Evolutionary conservation across 2,113 vertebrate species (phyloP), one percentile per base, ranked within the genome.

Genomic region (Bos taurus): DNA sequence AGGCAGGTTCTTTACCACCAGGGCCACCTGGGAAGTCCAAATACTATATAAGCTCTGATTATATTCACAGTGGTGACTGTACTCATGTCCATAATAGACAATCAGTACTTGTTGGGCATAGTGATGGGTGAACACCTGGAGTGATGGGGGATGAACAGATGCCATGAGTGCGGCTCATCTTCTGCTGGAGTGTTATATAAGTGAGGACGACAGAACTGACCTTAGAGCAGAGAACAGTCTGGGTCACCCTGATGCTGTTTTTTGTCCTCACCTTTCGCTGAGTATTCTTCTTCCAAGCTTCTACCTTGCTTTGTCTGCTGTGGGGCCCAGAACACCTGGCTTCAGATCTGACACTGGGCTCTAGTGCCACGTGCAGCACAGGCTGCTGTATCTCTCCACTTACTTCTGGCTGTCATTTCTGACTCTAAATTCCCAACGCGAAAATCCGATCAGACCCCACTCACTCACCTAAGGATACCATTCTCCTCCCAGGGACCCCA

Each of bases 121-220:
- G 25, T 52, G 30, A 28, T 36, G 23, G n/a, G 13, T 11, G 6
- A 78, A 4, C 9, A 21, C 25, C 1, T 57, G 88, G 59, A 12
- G 7, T 6, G 52, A 23, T 12, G 11, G 8, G 56, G 25, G 13
- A 43, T n/a, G 30, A 43, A 2, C 23, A 67, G 40, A 54, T 4
- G 6, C 13, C 13, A 7, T 48, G 12, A 15, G 0, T 12, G 2
- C 4, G 0, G 43, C 59, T 57, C 3, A 10, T 23, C 21, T 64
- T 33, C 43, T 14, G 33, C 23, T 46, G 16, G 43, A 52, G 30
- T 28, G 3, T 71, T 36, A 23, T 17, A 2, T 46, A 28, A 26
- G 43, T 52, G 67, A 30, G 56, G 67, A 52, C 30, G 52, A 15
- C 16, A 15, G 23, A 40, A 43, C 0, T 50, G 62, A 48, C 7